phyloP scores from a whole-genome alignment of 2,797 vertebrate genomes.

The Glossophaga mutica region DNA sequence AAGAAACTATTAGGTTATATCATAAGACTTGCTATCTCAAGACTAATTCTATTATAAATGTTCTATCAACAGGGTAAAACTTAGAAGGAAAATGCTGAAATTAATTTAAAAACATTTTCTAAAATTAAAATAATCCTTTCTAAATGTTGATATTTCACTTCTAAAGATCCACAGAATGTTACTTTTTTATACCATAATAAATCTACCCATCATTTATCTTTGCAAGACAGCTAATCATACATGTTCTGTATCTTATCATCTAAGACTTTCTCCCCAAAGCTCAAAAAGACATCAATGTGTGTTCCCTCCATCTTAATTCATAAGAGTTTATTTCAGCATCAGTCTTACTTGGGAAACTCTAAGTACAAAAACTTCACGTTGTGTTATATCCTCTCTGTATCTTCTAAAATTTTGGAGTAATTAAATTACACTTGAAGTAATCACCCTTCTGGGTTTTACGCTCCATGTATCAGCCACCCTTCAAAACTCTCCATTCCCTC shows the following conservation, averaged over 20 bases:
- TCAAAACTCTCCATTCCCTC: background rate
- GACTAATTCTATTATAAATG: slow-evolving; percentile 7
- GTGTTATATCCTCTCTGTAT: background rate
- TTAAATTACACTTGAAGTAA: slow-evolving; percentile 51
- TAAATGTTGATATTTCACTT: slow-evolving; percentile 14
- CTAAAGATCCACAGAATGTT: background rate
- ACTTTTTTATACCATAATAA: slow-evolving; percentile 1
- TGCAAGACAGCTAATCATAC: slow-evolving; percentile 12
- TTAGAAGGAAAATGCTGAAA: background rate
- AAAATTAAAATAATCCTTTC: slow-evolving; percentile 31
- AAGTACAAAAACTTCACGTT: slow-evolving; percentile 6
- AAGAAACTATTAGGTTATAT: background rate
- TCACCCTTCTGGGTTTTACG: slow-evolving; percentile 19
- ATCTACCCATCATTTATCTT: background rate
- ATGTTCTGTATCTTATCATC: background rate
- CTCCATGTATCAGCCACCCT: background rate
- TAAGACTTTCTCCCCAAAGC: background rate
- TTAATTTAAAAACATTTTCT: slow-evolving; percentile 37
- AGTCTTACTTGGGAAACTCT: background rate
- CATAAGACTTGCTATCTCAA: background rate
- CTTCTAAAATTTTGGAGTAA: slow-evolving; percentile 28
- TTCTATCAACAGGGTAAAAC: background rate
- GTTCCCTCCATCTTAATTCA: background rate
- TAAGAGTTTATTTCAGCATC: background rate
- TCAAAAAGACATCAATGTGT: background rate